These are phyloP conservation scores for Centropus bengalensis DNA, from an alignment of 2,113 vertebrate genomes.

Conservation along the genomic window DNA sequence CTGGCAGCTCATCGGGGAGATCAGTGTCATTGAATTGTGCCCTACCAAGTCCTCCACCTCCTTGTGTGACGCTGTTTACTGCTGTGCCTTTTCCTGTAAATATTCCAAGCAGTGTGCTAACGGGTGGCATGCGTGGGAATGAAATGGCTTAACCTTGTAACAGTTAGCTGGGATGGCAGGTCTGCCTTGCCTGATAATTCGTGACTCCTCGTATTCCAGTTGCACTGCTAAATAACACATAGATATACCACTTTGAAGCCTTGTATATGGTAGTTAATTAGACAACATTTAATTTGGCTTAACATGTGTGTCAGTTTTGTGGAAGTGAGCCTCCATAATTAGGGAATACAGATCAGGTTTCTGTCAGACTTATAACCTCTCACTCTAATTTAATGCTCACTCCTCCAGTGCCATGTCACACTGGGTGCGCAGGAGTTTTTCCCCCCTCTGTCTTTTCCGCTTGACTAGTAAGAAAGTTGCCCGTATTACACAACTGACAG, in stretches of 20 bases:
- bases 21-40: conserved; percentile 66
- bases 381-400: conserved; percentile 73
- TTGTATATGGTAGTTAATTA: conserved; percentile 79
- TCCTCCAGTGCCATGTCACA: conserved; percentile 66
- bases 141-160: conserved; percentile 36
- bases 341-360: conserved; percentile 76
- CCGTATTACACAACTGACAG: conserved; percentile 50
- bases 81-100: conserved; percentile 80
- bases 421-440: conserved; percentile 23
- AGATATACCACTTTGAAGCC: conserved; percentile 57
- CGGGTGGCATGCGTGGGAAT: conserved; percentile 38
- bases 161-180: conserved; percentile 43
- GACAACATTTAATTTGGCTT: conserved; percentile 81
- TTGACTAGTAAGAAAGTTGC: conserved; percentile 74
- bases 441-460: conserved; percentile 66
- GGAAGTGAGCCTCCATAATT: conserved; percentile 80
- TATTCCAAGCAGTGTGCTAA: conserved; percentile 66
- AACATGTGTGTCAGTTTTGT: conserved; percentile 76
- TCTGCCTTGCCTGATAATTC: conserved; percentile 18
- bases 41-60: conserved; percentile 76
- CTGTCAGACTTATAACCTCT: conserved; percentile 77
- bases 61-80: conserved; percentile 81
- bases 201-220: neutral
- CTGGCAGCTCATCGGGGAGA: conserved; percentile 79
- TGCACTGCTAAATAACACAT: conserved; percentile 59